Conservation (phyloP, 2,113 vertebrate genomes). For the Cepphus grylle region DNA sequence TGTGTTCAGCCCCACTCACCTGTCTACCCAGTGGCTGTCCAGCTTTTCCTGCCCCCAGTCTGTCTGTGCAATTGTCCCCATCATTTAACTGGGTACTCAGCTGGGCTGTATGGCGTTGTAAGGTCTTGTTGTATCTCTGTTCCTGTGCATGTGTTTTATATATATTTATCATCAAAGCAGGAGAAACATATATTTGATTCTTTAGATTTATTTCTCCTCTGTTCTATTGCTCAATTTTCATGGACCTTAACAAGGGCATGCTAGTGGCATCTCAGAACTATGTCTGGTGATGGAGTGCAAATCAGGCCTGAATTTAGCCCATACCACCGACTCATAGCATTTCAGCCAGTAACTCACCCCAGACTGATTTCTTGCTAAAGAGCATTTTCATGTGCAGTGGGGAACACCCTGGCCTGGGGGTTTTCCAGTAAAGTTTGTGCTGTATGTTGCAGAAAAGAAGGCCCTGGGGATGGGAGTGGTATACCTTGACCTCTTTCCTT, state of each 20-base stretch:
- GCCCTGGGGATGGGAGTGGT: background rate
- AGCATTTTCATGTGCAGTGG: background rate
- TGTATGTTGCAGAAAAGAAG: background rate
- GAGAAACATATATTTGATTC: background rate
- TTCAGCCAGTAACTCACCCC: background rate
- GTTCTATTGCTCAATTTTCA: background rate
- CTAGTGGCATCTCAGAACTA: background rate
- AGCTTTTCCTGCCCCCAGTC: background rate
- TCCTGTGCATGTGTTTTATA: background rate
- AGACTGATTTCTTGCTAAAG: background rate
- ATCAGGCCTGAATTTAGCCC: background rate
- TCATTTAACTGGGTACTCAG: background rate
- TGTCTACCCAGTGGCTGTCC: background rate
- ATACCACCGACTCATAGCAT: background rate
- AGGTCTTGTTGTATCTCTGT: background rate
- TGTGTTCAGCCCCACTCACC: background rate
- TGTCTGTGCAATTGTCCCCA: background rate
- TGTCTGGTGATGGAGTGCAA: background rate
- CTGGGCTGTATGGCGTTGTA: fast-evolving
- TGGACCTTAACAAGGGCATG: background rate
- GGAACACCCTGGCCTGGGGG: background rate
- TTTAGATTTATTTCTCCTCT: background rate
- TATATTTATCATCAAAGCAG: background rate
- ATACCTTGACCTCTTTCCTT: background rate
- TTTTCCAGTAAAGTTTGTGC: background rate